Evolutionary conservation across 1,140 invertebrate species (phyloP), one percentile per base, ranked within the genome.

Genomic region (Hycleus phaleratus): DNA sequence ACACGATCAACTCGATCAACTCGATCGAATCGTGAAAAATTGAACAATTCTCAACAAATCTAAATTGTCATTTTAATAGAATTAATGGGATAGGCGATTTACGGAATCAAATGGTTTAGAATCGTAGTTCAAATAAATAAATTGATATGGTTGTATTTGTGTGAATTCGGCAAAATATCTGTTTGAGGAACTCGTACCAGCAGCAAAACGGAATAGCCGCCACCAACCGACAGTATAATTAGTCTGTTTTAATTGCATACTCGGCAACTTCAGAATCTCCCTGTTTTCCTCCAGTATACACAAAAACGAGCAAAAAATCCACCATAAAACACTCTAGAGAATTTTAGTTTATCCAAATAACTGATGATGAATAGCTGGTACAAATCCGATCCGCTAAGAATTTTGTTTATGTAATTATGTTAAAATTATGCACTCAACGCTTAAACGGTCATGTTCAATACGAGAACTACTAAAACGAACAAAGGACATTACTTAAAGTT

Each of bases 401-500:
- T 18, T 18, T 18, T 18, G 18, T 18, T 18, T 18, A 18, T 18
- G 18, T 18, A 32, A 32, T 11, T 44, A 10, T 24, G 4, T 24
- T 44, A 10, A 44, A 5, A 44, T 44, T 44, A 44, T 48, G 18
- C 8, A 32, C 11, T 2, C 2, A 26, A 10, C 56, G 24, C 48
- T n/a, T 48, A 43, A 54, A 18, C 18, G 18, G 18, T 18, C 18
- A 18, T 18, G 18, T 18, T 18, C 18, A 18, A 18, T 18, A 18
- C 32, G 1, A 32, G 18, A 32, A 32, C 7, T 32, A 7, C 32
- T 32, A 32, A 32, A 32, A 32, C 32, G 32, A 59, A 66, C 62
- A 65, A 65, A 68, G 63, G 49, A 56, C 63, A 53, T 59, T 63
- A 60, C 61, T 64, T 60, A 68, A 66, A 66, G 48, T 68, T 68